Evolutionary conservation across 2,797 vertebrate species (phyloP).

Genomic region (Pteropus rufus): DNA sequence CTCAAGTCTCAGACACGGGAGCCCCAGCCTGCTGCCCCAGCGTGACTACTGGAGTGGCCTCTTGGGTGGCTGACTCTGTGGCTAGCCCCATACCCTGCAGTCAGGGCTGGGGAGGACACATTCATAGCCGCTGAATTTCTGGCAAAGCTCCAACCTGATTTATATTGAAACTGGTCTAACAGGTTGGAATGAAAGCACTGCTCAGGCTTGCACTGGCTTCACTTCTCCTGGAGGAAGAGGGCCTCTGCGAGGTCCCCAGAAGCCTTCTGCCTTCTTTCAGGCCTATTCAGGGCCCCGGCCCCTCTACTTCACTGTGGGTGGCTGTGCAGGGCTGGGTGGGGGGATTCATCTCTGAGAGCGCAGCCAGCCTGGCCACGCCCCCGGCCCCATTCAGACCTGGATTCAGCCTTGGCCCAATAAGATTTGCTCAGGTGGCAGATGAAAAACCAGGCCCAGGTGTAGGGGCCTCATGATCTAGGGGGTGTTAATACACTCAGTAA

Average conservation of each 20-base stretch:
- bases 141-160: not conserved
- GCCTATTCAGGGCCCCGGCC: not conserved
- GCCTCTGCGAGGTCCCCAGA: not conserved
- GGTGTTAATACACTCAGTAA: not conserved
- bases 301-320: not conserved
- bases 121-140: constrained; percentile 20
- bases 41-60: not conserved
- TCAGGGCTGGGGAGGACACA: not conserved
- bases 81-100: not conserved
- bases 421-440: not conserved
- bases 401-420: not conserved
- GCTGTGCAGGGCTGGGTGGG: not conserved
- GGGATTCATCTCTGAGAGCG: not conserved
- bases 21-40: not conserved
- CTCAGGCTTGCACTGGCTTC: not conserved
- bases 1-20: not conserved
- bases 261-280: not conserved
- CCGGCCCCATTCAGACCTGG: not conserved
- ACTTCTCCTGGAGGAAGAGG: not conserved
- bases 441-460: not conserved
- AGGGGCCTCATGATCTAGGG: not conserved
- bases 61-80: not conserved
- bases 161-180: constrained; percentile 48
- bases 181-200: constrained; percentile 51
- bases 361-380: too few relatives aligned